A percentile compares a stretch with the other conserved stretches of the same genome.
phyloP scores from a whole-genome alignment of 2,888 invertebrate genomes.

The Lepidonotus clava region DNA sequence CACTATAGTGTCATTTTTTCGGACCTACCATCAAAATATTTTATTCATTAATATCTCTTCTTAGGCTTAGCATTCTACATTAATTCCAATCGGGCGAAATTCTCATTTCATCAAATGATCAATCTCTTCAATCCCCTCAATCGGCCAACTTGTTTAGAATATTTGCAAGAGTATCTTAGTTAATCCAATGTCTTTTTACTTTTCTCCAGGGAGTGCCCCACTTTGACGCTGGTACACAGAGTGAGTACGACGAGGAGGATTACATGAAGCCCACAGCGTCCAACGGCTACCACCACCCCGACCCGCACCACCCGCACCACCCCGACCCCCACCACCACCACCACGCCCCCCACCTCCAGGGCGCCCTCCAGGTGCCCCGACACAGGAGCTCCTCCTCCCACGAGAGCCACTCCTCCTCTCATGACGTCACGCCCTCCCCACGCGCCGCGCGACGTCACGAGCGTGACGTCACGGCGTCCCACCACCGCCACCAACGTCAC shows the following conservation, averaged over 20 bases:
- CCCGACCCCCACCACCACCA: not conserved
- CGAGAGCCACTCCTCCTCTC: constrained; percentile 27
- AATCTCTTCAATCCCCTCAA: too few relatives aligned
- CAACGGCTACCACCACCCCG: not conserved
- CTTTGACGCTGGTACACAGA: constrained; percentile 55
- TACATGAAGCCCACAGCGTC: constrained; percentile 45
- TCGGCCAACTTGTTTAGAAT: too few relatives aligned
- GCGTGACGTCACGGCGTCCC: not conserved
- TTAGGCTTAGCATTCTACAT: too few relatives aligned
- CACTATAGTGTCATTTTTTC: too few relatives aligned
- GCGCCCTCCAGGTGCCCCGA: not conserved
- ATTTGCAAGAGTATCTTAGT: too few relatives aligned
- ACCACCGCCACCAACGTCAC: not conserved
- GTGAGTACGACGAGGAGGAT: constrained; percentile 47
- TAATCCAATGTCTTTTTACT: too few relatives aligned
- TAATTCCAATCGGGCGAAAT: too few relatives aligned
- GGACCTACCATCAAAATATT: too few relatives aligned
- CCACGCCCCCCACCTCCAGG: not conserved
- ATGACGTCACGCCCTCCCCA: constrained; percentile 7
- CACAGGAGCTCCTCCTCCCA: not conserved
- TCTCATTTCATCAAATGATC: too few relatives aligned
- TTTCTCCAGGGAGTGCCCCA: not conserved
- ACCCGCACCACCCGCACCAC: not conserved
- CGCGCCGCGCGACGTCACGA: not conserved
- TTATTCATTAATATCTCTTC: too few relatives aligned